Evolutionary conservation across 2,888 invertebrate species (phyloP).

Genomic region (Lasioglossum vierecki): DNA sequence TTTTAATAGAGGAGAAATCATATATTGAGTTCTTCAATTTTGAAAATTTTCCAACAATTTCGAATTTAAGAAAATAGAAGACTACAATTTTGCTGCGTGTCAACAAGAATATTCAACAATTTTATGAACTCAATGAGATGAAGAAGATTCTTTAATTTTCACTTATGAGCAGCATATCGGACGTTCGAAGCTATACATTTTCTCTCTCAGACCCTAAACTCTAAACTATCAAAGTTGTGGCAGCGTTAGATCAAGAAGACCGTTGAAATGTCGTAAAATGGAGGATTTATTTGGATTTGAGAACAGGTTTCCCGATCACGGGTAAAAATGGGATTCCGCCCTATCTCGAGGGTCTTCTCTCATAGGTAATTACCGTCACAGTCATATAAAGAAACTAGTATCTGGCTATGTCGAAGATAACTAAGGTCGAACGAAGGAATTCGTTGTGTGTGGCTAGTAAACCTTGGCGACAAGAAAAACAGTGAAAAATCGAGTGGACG

Average conservation of each 20-base stretch:
- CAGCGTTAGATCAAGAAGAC: conserved; percentile 23
- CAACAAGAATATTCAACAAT: no score
- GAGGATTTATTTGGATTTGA: conserved; percentile 59
- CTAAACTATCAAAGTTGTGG: conserved; percentile 17
- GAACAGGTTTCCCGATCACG: conserved; percentile 74
- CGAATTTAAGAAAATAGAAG: no score
- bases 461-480: conserved; percentile 35
- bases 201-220: neutral
- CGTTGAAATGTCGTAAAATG: conserved; percentile 59
- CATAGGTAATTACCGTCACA: conserved; percentile 75
- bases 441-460: conserved; percentile 61
- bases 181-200: conserved; percentile 7
- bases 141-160: neutral
- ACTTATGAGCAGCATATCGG: neutral
- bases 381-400: conserved; percentile 75
- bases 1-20: no score
- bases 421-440: conserved; percentile 61
- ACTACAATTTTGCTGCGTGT: no score
- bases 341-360: conserved; percentile 68
- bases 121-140: neutral
- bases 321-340: conserved; percentile 54
- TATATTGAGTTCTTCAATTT: no score
- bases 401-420: conserved; percentile 59
- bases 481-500: conserved; percentile 41
- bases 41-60: no score